Evolutionary conservation across 1,140 invertebrate species (phyloP).

Genomic region (Mya arenaria): DNA sequence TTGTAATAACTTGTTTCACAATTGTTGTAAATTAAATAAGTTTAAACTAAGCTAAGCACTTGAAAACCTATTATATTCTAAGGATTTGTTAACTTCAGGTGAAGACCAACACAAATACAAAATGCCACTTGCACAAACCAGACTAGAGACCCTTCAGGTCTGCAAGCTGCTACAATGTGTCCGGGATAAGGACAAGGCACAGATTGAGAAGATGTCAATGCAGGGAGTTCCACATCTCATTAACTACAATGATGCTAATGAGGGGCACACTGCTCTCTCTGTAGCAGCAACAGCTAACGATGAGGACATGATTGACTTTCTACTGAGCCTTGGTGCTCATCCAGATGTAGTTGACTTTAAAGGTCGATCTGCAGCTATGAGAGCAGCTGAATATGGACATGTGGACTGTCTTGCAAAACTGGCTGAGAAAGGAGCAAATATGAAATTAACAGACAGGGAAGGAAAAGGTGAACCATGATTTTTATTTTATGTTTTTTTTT

Average conservation of each 20-base stretch:
- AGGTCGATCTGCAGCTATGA: slow-evolving; percentile 79
- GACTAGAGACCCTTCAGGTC: slow-evolving; percentile 79
- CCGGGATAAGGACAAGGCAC: slow-evolving; percentile 74
- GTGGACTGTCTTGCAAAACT: slow-evolving; percentile 79
- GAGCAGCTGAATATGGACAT: slow-evolving; percentile 80
- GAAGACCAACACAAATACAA: slow-evolving; percentile 80
- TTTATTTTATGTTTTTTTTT: neutral
- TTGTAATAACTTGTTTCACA: no score
- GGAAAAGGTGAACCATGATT: slow-evolving; percentile 77
- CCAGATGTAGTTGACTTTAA: slow-evolving; percentile 81
- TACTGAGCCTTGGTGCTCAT: slow-evolving; percentile 79
- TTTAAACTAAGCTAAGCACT: no score
- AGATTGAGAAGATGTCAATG: slow-evolving; percentile 78
- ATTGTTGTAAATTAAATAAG: no score
- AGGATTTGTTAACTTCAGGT: no score
- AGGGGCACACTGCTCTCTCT: slow-evolving; percentile 78
- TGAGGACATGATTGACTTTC: slow-evolving; percentile 79
- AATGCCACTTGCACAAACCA: slow-evolving; percentile 77
- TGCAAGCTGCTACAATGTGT: slow-evolving; percentile 81
- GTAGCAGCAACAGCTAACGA: slow-evolving; percentile 77
- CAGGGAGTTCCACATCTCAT: slow-evolving; percentile 80
- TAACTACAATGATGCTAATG: slow-evolving; percentile 80
- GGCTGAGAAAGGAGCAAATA: slow-evolving; percentile 76
- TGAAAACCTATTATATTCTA: no score
- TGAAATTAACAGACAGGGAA: slow-evolving; percentile 79